A percentile compares a stretch with the other conserved stretches of the same genome.
Evolutionary conservation across 2,888 invertebrate genomes (phyloP).

Genomic region (Anoplius nigerrimus): DNA sequence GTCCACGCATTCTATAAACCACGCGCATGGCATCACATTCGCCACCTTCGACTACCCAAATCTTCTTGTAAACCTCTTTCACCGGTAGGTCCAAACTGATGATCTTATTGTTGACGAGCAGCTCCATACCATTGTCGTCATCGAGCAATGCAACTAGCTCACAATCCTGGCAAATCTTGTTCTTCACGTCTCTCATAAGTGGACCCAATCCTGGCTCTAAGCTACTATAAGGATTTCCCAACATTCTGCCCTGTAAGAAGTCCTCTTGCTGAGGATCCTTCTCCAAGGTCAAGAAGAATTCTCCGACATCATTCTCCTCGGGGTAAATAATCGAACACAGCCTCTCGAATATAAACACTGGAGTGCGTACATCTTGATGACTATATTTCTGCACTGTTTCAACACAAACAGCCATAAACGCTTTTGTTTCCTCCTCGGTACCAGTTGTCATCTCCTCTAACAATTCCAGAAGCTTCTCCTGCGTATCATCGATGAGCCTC

Average conservation of each 20-base stretch:
- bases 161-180: conserved; percentile 98
- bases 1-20: conserved; percentile 97
- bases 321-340: conserved; percentile 98
- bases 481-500: conserved; percentile 95
- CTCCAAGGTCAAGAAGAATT: conserved; percentile 96
- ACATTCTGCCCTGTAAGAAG: conserved; percentile 97
- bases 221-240: conserved; percentile 98
- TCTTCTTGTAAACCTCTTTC: conserved; percentile 86
- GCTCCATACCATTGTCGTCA: conserved; percentile 99
- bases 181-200: conserved; percentile 98
- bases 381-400: conserved; percentile 95
- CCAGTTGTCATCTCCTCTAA: conserved; percentile 97
- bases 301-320: conserved; percentile 97
- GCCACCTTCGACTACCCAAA: conserved; percentile 91
- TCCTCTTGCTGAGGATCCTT: conserved; percentile 99
- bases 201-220: conserved; percentile 96
- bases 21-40: conserved; percentile 98
- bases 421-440: conserved; percentile 94
- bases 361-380: conserved; percentile 94
- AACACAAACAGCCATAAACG: conserved; percentile 98
- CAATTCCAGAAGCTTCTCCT: conserved; percentile 93
- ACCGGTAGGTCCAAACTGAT: conserved; percentile 97
- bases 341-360: conserved; percentile 97
- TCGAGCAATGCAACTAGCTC: conserved; percentile 98
- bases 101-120: conserved; percentile 98